Conservation (phyloP, 2,888 invertebrate species). For the Chrysina gloriosa region DNA sequence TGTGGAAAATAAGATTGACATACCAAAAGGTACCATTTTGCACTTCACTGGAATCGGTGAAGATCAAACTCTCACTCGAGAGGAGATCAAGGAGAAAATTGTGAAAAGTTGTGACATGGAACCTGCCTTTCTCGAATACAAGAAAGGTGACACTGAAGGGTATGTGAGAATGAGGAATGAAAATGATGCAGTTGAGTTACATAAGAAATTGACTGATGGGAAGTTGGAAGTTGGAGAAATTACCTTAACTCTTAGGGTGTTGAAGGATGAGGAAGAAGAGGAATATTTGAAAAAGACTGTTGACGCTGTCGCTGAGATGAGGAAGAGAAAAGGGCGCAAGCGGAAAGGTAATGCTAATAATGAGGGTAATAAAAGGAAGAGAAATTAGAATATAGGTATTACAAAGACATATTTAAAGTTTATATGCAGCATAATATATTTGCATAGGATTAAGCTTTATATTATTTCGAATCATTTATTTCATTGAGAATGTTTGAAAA, state of each 20-base stretch:
- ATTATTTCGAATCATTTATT: neutral
- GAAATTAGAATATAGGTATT: constrained; percentile 14
- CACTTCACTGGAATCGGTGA: constrained; percentile 75
- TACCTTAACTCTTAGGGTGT: constrained; percentile 68
- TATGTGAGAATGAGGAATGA: constrained; percentile 79
- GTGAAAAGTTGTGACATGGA: constrained; percentile 70
- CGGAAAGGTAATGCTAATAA: constrained; percentile 58
- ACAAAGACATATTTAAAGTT: neutral
- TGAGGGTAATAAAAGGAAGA: constrained; percentile 20
- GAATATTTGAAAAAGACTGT: constrained; percentile 73
- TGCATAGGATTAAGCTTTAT: constrained; percentile 18
- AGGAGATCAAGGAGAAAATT: constrained; percentile 80
- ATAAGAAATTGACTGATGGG: constrained; percentile 73
- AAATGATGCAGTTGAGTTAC: constrained; percentile 74
- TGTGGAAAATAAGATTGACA: constrained; percentile 63
- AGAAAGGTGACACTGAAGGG: constrained; percentile 78
- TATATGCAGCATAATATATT: constrained; percentile 12
- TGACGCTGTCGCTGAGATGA: constrained; percentile 68
- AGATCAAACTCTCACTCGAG: constrained; percentile 70
- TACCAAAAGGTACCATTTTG: constrained; percentile 81
- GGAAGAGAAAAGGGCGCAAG: constrained; percentile 56
- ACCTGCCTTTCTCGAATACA: constrained; percentile 81
- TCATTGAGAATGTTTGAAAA: neutral
- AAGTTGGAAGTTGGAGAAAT: constrained; percentile 57
- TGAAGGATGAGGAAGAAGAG: constrained; percentile 81